Evolutionary conservation across 2,888 invertebrate species (phyloP), one percentile per base, ranked within the genome.

Genomic region (Lithophane leautieri): DNA sequence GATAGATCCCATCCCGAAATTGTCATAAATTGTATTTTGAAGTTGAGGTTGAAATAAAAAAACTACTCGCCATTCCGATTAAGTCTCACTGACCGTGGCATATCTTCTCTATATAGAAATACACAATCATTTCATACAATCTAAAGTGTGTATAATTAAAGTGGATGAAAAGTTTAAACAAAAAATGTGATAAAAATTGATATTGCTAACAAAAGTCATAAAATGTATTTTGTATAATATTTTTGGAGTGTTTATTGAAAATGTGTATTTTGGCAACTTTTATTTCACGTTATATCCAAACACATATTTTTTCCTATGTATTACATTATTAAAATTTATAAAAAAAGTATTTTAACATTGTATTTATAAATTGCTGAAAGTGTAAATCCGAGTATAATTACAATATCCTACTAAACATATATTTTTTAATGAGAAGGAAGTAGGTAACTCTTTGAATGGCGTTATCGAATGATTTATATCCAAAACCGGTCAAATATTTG

Each of bases 201-300:
- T 50, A 44, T 50, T 25, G 14, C 25, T 6, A 56, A 58, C 42
- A 52, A 60, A 61, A 65, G 16, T 65, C 63, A 60, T 65, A 44
- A 12, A 81, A 81, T 60, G 58, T 65, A 81, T 81, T 81, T 81
- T 73, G 52, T 63, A 60, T 65, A 44, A 40, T 73, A 60, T 73
- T 60, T 78, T 73, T 65, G n/a, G 34, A 78, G 11, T 52, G 22
- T 69, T 22, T 61, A 44, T 69, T 42, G 2, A 72, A 63, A 42
- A 50, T 63, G 2, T 44, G n/a, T 82, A 77, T 66, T 62, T 44
- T 77, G 25, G 50, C 42, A 67, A 67, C 16, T 25, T 56, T 19
- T 67, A 65, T 79, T 60, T 69, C 2, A 22, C 7, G 8, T 28
- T 47, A 61, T 8, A 11, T 22, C 25, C 0, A 25, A 34, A 34